These are phyloP conservation scores for Taphrorychus bicolor DNA, from an alignment of 2,888 invertebrate genomes.

Conservation along the genomic window DNA sequence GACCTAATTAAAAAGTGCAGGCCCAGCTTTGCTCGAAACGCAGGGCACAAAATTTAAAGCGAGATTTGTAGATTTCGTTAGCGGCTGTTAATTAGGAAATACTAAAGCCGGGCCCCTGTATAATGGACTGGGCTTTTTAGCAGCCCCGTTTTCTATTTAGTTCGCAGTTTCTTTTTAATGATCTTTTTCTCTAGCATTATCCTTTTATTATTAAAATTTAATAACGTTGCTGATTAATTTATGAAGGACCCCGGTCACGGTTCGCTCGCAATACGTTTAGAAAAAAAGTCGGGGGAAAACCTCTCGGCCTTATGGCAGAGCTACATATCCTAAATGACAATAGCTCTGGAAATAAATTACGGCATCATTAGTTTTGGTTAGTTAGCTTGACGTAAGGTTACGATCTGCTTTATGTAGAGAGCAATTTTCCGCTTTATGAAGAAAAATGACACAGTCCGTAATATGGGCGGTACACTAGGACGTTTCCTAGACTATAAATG, in stretches of 20 bases:
- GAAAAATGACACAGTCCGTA: neutral
- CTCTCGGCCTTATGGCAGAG: neutral
- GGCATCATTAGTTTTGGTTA: constrained; percentile 11
- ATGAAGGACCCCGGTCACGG: neutral
- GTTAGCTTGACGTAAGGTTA: constrained; percentile 10
- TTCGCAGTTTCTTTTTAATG: neutral
- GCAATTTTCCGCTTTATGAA: constrained; percentile 11
- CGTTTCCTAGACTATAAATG: neutral
- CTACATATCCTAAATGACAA: constrained; percentile 6
- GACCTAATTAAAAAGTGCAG: neutral
- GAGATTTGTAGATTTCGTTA: neutral
- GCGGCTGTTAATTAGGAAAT: neutral
- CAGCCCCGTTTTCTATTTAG: neutral
- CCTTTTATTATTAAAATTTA: neutral
- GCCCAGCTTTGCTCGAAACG: neutral
- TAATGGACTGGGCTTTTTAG: neutral
- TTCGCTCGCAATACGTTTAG: no score
- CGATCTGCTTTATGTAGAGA: constrained; percentile 8
- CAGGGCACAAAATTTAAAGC: neutral
- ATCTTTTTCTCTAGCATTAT: neutral
- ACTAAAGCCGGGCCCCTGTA: neutral
- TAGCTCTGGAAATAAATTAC: constrained; percentile 2
- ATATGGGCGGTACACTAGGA: neutral
- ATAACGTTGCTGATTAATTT: neutral
- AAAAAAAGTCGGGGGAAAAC: neutral